phyloP scores from a whole-genome alignment of 2,888 invertebrate species.

The Athalia cordata region DNA sequence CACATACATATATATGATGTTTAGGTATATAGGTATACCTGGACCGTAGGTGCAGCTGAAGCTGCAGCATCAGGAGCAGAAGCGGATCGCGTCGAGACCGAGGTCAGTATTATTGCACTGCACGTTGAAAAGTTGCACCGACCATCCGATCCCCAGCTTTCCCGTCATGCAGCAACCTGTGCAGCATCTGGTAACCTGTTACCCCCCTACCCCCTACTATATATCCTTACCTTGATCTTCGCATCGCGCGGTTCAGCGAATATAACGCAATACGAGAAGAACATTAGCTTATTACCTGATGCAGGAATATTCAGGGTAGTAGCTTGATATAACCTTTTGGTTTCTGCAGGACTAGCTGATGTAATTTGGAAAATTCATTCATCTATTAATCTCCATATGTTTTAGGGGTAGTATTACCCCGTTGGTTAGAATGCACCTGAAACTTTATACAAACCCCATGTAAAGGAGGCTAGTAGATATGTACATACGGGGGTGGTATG shows the following conservation, averaged over 20 bases:
- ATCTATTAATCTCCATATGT: background rate
- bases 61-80: background rate
- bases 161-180: background rate
- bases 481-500: background rate
- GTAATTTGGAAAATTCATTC: background rate
- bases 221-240: background rate
- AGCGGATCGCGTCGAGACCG: background rate
- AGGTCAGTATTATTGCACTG: conserved; percentile 24
- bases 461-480: background rate
- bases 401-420: background rate
- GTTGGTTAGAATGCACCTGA: background rate
- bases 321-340: too few species aligned
- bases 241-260: too few species aligned
- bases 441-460: background rate
- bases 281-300: too few species aligned
- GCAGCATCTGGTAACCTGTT: conserved; percentile 13
- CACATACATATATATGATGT: too few species aligned
- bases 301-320: too few species aligned
- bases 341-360: too few species aligned
- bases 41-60: background rate
- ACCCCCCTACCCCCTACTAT: too few species aligned
- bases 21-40: background rate
- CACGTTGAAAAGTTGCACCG: background rate
- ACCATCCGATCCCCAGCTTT: background rate
- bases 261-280: too few species aligned